Base-by-base conservation (phyloP, 2,888 invertebrate genomes). In the Steromphala cineraria region DNA sequence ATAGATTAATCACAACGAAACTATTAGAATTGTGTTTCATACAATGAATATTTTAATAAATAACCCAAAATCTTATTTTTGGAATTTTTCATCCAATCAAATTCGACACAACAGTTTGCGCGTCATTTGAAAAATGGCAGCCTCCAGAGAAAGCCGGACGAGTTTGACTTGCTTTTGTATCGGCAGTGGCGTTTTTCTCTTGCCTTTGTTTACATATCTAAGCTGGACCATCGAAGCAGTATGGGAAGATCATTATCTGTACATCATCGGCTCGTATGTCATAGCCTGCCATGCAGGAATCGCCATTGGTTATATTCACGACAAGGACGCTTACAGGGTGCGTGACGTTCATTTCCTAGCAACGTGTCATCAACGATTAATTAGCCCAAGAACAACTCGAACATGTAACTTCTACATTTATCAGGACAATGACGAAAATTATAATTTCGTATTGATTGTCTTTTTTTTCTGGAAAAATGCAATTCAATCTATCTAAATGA, bases 61-160 rank as follows among this genome's bases (percentile, higher is more conserved):
- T 36, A 36, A 36, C 36, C 36, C 36, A 3, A 36, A 5, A 8
- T 5, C 8, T 3, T 8, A 8, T 36, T 5, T 5, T 36, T 3
- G 36, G 8, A 36, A 56, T 19, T 19, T 62, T 24, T 21, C 28
- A 62, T 28, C 24, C 62, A 62, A 24, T 24, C 24, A 62, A 13
- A 62, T 24, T 3, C 24, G 2, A 24, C 15, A 15, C 13, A 15
- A 0, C 17, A 15, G 55, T 67, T 17, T 52, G 78, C 78, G 80
- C 80, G 78, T 53, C 31, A 52, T 46, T 55, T 24, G 3, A 53
- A 83, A 81, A 36, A 86, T 86, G 84, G 86, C 84, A 83, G 78
- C 86, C 80, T 80, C 83, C 80, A 83, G 84, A 52, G 84, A 87
- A 67, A 87, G 84, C 0, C 79, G 81, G 81, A 81, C 85, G 36